Base-by-base conservation (phyloP, 2,797 vertebrate genomes). In the Paramormyrops hopkinsi region DNA sequence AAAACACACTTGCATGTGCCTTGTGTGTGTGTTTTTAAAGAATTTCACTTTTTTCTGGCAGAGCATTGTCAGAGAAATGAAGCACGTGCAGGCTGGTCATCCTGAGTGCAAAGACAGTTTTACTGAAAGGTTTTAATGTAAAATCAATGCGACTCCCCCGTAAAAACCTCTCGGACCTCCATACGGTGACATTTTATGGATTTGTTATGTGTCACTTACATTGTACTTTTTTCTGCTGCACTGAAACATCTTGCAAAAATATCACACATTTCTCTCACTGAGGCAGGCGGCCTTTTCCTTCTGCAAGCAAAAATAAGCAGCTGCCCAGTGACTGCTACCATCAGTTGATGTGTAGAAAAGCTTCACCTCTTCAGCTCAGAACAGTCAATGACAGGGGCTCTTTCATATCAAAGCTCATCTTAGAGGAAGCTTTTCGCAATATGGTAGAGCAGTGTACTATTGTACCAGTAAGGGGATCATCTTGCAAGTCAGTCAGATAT, bases 111-210 rank as follows among this genome's bases (percentile, higher is more conserved):
- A 29, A 56, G 85, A 76, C 59, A 86, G 33, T 22, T 25, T 76
- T 87, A 76, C 69, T 82, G 29, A 48, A 83, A 88, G 51, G 69
- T 79, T 82, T 87, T 88, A 88, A 89, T 89, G 65, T 59, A 87
- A 89, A 89, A 89, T 89, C 89, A 48, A 62, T 89, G 87, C 29
- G 79, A 22, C 65, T 69, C 29, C 65, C 50, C 50, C 4, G 54
- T 87, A 56, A 87, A 87, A 87, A 76, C 48, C 50, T 69, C 50
- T 56, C 50, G 41, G 48, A 87, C n/a, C 89, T 79, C 29, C 85
- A 29, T 46, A 79, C n/a, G 53, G 46, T 86, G 6, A n/a, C 29
- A 87, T 89, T 87, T 85, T 89, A 87, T 25, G 85, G 33, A 79
- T 89, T 89, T 79, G 44, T 87, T 6, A 41, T 46, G 46, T 4